Conservation (phyloP, 2,888 invertebrate species). For the Silvanus unidentatus region DNA sequence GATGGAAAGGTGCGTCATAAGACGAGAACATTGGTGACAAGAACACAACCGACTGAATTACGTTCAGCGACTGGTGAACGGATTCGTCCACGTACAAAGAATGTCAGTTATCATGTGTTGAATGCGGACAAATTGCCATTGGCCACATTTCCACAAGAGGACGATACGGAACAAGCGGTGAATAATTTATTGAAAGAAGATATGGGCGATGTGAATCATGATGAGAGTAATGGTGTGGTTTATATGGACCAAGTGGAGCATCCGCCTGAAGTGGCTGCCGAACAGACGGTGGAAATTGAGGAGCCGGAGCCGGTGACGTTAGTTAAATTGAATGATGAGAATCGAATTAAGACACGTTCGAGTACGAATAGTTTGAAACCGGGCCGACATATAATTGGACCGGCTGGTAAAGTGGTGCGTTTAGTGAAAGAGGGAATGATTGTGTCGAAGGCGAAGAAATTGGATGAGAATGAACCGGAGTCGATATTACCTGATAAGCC, state of each 20-base stretch:
- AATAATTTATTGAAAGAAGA: constrained; percentile 31
- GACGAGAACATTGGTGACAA: constrained; percentile 53
- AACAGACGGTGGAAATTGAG: constrained; percentile 35
- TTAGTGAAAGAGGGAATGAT: constrained; percentile 45
- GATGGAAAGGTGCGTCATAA: constrained; percentile 52
- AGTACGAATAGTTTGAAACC: constrained; percentile 35
- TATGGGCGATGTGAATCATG: neutral
- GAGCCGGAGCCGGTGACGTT: constrained; percentile 30
- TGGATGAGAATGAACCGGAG: constrained; percentile 32
- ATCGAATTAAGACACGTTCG: constrained; percentile 16
- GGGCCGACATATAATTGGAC: constrained; percentile 41
- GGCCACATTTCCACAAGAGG: constrained; percentile 49
- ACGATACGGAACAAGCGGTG: constrained; percentile 37
- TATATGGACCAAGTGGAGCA: constrained; percentile 30
- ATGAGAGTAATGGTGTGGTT: constrained; percentile 30
- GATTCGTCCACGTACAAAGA: constrained; percentile 57
- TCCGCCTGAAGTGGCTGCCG: constrained; percentile 35
- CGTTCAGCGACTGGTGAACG: constrained; percentile 48
- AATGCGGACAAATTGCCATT: constrained; percentile 49
- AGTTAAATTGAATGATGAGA: constrained; percentile 22
- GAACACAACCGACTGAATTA: constrained; percentile 49
- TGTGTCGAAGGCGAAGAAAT: constrained; percentile 38
- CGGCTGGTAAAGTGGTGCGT: constrained; percentile 38
- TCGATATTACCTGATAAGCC: constrained; percentile 15
- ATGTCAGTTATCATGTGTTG: constrained; percentile 57